Evolutionary conservation across 2,888 invertebrate genomes (phyloP).

Genomic region (Scaptomyza parva): DNA sequence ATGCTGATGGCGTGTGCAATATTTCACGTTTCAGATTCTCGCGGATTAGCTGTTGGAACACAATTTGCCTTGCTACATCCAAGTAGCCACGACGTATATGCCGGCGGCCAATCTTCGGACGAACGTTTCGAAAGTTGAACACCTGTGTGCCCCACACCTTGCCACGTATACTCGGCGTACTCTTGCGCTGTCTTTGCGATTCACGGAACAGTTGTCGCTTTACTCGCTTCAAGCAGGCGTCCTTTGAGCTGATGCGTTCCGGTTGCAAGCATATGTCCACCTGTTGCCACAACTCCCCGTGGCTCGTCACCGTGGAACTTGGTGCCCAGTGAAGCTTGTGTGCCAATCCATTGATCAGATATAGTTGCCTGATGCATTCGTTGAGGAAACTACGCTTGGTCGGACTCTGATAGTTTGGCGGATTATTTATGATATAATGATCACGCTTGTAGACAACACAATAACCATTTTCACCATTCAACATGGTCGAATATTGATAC

Average conservation of each 20-base stretch:
- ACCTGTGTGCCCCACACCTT: conserved; percentile 48
- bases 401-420: conserved; percentile 59
- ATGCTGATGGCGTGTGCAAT: conserved; percentile 22
- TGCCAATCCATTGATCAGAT: conserved; percentile 53
- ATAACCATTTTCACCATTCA: conserved; percentile 41
- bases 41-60: conserved; percentile 44
- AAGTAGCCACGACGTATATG: conserved; percentile 63
- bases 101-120: conserved; percentile 45
- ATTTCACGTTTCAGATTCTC: conserved; percentile 51
- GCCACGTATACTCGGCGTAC: conserved; percentile 15
- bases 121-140: conserved; percentile 52
- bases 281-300: conserved; percentile 55
- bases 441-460: conserved; percentile 67
- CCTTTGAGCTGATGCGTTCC: conserved; percentile 7
- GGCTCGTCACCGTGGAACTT: conserved; percentile 31
- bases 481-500: conserved; percentile 39
- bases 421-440: conserved; percentile 53
- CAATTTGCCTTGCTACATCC: conserved; percentile 31
- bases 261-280: conserved; percentile 61
- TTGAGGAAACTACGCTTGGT: conserved; percentile 70
- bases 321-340: conserved; percentile 51
- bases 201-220: conserved; percentile 75
- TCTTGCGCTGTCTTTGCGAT: conserved; percentile 55
- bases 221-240: conserved; percentile 50
- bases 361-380: conserved; percentile 72